Evolutionary conservation across 2,888 invertebrate genomes (phyloP).

Genomic region (Cataglyphis albicans): DNA sequence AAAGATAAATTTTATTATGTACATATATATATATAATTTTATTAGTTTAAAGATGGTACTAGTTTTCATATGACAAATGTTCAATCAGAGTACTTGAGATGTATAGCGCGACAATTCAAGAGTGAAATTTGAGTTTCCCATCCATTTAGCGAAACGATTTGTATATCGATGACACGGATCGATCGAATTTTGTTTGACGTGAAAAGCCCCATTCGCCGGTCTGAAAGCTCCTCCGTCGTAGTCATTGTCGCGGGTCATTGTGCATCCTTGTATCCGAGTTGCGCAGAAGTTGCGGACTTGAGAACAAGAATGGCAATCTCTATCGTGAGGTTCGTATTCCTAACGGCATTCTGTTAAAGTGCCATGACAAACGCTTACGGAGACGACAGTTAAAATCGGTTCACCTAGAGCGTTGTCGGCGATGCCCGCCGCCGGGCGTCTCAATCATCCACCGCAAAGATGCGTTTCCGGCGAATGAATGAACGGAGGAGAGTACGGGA

Average conservation of each 20-base stretch:
- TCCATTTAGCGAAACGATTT: slow-evolving; percentile 35
- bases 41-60: no score
- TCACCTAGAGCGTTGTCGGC: slow-evolving; percentile 66
- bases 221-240: slow-evolving; percentile 12
- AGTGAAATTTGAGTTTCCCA: slow-evolving; percentile 27
- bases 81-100: background rate
- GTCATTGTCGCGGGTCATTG: slow-evolving; percentile 67
- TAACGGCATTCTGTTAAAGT: slow-evolving; percentile 55
- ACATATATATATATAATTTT: background rate
- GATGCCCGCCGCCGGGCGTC: slow-evolving; percentile 55
- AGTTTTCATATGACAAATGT: background rate
- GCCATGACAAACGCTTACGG: slow-evolving; percentile 68
- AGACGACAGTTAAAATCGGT: slow-evolving; percentile 63
- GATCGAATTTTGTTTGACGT: slow-evolving; percentile 30
- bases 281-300: slow-evolving; percentile 59
- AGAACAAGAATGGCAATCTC: slow-evolving; percentile 57
- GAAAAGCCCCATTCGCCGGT: slow-evolving; percentile 29
- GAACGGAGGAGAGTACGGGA: slow-evolving; percentile 80
- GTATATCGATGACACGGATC: slow-evolving; percentile 43
- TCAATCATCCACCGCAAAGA: slow-evolving; percentile 78
- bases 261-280: slow-evolving; percentile 64
- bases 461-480: slow-evolving; percentile 82
- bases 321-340: slow-evolving; percentile 43
- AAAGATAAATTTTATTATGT: background rate
- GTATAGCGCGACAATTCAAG: background rate